phyloP scores from a whole-genome alignment of 1,140 invertebrate species.

The Drosophila grimshawi region DNA sequence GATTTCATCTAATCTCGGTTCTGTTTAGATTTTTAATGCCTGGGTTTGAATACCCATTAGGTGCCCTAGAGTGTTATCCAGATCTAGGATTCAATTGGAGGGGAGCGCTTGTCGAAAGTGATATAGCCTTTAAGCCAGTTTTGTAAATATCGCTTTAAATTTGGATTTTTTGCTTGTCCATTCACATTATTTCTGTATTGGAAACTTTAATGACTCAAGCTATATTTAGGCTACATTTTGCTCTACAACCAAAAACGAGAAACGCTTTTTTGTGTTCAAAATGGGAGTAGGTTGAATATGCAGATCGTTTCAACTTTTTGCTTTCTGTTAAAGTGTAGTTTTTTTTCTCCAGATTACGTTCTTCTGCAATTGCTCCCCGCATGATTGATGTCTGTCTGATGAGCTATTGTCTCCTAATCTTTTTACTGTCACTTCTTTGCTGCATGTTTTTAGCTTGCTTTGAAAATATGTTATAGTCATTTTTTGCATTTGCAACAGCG shows the following conservation, averaged over 20 bases:
- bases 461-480: slow-evolving; percentile 5
- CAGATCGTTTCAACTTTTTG: slow-evolving; percentile 4
- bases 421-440: neutral
- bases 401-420: slow-evolving; percentile 24
- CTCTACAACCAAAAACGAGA: neutral
- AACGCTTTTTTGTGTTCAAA: neutral
- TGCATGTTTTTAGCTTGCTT: neutral
- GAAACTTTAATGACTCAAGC: neutral
- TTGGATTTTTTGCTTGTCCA: no score
- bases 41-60: neutral
- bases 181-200: neutral
- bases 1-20: slow-evolving; percentile 18
- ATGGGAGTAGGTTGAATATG: neutral
- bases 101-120: no score
- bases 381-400: slow-evolving; percentile 33
- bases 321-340: slow-evolving; percentile 3
- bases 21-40: neutral
- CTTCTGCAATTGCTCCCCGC: slow-evolving; percentile 8
- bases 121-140: no score
- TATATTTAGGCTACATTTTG: neutral
- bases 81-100: neutral
- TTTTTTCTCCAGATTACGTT: slow-evolving; percentile 14
- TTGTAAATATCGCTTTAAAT: no score
- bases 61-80: neutral
- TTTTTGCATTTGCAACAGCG: neutral